Evolutionary conservation across 2,113 vertebrate species (phyloP).

Genomic region (Empidonax alnorum): DNA sequence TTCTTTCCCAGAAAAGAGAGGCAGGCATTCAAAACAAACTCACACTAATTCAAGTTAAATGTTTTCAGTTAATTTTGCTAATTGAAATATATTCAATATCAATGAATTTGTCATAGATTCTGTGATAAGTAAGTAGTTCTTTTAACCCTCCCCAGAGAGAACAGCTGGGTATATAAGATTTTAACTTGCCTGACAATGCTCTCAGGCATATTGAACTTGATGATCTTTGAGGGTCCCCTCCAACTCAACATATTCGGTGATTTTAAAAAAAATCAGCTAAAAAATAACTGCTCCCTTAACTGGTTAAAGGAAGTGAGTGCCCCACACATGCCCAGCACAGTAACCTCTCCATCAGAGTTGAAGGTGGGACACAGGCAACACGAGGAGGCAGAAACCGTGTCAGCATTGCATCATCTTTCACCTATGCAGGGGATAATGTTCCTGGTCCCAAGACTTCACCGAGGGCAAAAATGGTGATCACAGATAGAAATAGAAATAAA

Average conservation of each 20-base stretch:
- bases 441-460: slow-evolving; percentile 60
- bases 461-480: slow-evolving; percentile 72
- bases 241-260: background rate
- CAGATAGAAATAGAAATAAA: slow-evolving; percentile 71
- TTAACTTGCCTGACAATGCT: background rate
- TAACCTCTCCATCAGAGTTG: slow-evolving; percentile 39
- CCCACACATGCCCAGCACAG: background rate
- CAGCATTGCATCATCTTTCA: slow-evolving; percentile 68
- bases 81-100: background rate
- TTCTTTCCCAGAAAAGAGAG: background rate
- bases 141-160: background rate
- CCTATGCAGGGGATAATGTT: slow-evolving; percentile 56
- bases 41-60: background rate
- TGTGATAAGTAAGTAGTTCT: background rate
- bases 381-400: background rate
- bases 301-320: background rate
- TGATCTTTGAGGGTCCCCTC: background rate
- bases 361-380: slow-evolving; percentile 65
- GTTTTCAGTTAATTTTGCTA: background rate
- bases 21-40: background rate
- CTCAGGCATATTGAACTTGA: background rate
- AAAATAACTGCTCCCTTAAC: background rate
- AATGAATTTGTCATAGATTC: background rate
- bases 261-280: background rate
- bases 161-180: background rate